Conservation (phyloP, 2,113 vertebrate species). For the Hemiscyllium ocellatum region DNA sequence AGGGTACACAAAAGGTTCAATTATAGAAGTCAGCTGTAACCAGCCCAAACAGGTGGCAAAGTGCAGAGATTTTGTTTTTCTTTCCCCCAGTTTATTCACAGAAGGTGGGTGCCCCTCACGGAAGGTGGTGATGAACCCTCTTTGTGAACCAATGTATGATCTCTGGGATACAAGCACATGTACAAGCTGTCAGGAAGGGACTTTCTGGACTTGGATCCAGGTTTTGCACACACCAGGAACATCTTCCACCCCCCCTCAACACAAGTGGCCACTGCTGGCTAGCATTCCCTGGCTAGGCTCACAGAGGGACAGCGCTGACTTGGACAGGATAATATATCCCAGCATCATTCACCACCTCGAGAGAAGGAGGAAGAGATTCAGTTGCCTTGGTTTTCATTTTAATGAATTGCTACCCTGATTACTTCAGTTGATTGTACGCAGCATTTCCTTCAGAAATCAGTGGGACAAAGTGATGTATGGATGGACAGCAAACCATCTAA, state of each 20-base stretch:
- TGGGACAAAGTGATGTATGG: neutral
- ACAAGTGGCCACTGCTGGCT: neutral
- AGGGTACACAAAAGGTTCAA: neutral
- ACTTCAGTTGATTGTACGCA: neutral
- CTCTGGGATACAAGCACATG: too few relatives aligned
- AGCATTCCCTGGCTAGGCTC: neutral
- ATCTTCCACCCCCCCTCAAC: rapidly evolving
- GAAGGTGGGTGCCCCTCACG: too few relatives aligned
- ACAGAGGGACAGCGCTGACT: neutral
- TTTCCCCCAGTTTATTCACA: too few relatives aligned
- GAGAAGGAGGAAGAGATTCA: neutral
- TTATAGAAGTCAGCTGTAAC: neutral
- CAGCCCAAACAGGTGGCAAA: neutral
- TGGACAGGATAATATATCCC: neutral
- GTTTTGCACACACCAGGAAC: neutral
- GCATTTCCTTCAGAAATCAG: neutral
- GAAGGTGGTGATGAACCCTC: too few relatives aligned
- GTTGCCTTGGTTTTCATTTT: neutral
- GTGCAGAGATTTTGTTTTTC: neutral
- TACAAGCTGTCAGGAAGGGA: too few relatives aligned
- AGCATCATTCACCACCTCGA: neutral
- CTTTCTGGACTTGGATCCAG: too few relatives aligned
- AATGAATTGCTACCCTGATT: neutral
- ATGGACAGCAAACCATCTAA: neutral
- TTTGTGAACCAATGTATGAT: too few relatives aligned